These are phyloP conservation scores for Megaleporinus macrocephalus DNA, from an alignment of 2,113 vertebrate species.

Conservation along the genomic window DNA sequence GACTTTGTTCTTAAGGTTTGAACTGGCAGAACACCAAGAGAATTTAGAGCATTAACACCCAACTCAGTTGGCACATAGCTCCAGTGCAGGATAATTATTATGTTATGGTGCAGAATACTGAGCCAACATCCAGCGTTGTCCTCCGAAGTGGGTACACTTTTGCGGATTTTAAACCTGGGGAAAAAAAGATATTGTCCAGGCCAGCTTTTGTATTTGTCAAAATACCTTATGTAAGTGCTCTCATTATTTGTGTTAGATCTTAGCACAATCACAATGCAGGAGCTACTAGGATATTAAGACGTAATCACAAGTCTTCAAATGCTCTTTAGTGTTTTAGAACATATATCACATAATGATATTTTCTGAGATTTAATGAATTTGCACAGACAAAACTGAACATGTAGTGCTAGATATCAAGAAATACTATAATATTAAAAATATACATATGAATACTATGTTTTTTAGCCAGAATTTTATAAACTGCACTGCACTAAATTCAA, in stretches of 20 bases:
- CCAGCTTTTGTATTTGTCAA: neutral
- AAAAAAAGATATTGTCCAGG: neutral
- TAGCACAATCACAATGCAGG: neutral
- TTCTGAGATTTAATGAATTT: too few relatives aligned
- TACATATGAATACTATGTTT: too few relatives aligned
- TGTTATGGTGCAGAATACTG: neutral
- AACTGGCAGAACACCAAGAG: conserved; percentile 26
- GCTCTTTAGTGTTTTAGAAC: too few relatives aligned
- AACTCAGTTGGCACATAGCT: neutral
- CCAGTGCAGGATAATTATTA: neutral
- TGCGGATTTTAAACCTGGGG: neutral
- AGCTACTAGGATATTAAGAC: neutral
- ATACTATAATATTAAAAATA: too few relatives aligned
- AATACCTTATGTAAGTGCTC: neutral
- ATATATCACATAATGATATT: too few relatives aligned
- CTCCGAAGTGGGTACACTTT: neutral
- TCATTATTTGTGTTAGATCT: conserved; percentile 16
- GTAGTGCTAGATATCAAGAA: too few relatives aligned
- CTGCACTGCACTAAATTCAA: too few relatives aligned
- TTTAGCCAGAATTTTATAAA: too few relatives aligned
- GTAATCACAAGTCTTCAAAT: neutral
- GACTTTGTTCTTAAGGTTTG: conserved; percentile 51
- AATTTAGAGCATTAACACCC: neutral
- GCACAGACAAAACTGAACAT: too few relatives aligned
- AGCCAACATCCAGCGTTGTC: neutral